phyloP scores from a whole-genome alignment of 2,888 invertebrate species.

The Sarcophaga caerulescens region DNA sequence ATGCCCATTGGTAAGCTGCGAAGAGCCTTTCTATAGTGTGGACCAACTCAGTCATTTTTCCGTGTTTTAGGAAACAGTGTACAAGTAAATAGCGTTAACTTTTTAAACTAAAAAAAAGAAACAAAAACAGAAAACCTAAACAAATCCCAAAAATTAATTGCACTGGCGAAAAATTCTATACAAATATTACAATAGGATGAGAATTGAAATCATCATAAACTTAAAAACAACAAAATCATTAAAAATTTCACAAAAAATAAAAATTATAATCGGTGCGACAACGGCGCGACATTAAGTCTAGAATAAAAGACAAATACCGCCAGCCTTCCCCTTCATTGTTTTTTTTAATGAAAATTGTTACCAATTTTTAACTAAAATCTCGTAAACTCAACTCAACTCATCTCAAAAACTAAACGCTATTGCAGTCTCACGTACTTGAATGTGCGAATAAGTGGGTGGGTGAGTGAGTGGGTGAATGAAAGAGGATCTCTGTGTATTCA shows the following conservation, averaged over 20 bases:
- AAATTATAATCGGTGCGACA: slow-evolving; percentile 27
- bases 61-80: neutral
- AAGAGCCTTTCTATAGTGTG: too few species aligned
- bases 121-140: slow-evolving; percentile 16
- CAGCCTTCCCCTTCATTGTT: neutral
- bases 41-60: neutral
- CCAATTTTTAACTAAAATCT: slow-evolving; percentile 60
- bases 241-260: slow-evolving; percentile 20
- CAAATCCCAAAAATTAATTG: slow-evolving; percentile 10
- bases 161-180: slow-evolving; percentile 13
- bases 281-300: slow-evolving; percentile 60
- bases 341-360: slow-evolving; percentile 41
- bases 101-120: slow-evolving; percentile 12
- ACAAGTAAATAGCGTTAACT: slow-evolving; percentile 17
- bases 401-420: slow-evolving; percentile 19
- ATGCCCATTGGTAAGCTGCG: too few species aligned
- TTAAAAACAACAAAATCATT: slow-evolving; percentile 41
- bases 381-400: slow-evolving; percentile 22
- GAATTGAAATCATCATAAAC: slow-evolving; percentile 33
- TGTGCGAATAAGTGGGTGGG: neutral
- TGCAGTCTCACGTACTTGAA: slow-evolving; percentile 2
- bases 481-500: neutral
- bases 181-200: slow-evolving; percentile 7
- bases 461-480: neutral
- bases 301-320: slow-evolving; percentile 20